Percentiles rank a stretch among this genome's conserved stretches.
Evolutionary conservation across 2,113 vertebrate species (phyloP).

Genomic region (Gymnocephalus cernua): DNA sequence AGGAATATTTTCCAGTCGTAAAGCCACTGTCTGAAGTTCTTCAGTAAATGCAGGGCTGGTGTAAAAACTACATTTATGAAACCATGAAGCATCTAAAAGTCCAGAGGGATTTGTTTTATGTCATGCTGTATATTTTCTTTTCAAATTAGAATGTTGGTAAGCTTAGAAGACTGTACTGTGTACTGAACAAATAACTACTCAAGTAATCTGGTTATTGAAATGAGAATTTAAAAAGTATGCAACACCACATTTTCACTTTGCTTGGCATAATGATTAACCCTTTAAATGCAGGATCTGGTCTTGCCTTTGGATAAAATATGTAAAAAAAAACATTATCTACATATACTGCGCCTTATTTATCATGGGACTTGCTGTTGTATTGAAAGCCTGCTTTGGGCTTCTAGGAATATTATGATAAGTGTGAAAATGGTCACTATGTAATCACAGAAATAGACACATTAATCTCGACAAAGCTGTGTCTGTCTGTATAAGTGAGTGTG

Average conservation of each 20-base stretch:
- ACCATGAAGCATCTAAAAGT: not conserved
- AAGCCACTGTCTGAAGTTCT: not conserved
- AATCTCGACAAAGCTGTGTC: constrained; percentile 47
- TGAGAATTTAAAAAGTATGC: not conserved
- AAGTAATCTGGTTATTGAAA: not conserved
- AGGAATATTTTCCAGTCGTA: not conserved
- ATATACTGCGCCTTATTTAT: constrained; percentile 3
- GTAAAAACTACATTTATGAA: not conserved
- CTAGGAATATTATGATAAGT: constrained; percentile 44
- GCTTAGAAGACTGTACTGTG: not conserved
- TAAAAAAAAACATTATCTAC: too few species aligned
- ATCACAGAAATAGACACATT: constrained; percentile 63
- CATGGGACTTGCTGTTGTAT: constrained; percentile 10
- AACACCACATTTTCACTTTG: not conserved
- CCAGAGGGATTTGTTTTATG: not conserved
- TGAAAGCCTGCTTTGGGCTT: constrained; percentile 19
- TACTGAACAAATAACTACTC: not conserved
- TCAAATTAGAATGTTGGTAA: not conserved
- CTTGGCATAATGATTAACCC: not conserved
- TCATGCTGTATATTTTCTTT: not conserved
- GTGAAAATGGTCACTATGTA: constrained; percentile 54
- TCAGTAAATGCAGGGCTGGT: not conserved
- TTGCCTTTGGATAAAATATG: constrained; percentile 17
- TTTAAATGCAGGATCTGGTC: not conserved
- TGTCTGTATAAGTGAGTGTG: constrained; percentile 24